Evolutionary conservation across 1,140 invertebrate species (phyloP).

Genomic region (Monomorium pharaonis): DNA sequence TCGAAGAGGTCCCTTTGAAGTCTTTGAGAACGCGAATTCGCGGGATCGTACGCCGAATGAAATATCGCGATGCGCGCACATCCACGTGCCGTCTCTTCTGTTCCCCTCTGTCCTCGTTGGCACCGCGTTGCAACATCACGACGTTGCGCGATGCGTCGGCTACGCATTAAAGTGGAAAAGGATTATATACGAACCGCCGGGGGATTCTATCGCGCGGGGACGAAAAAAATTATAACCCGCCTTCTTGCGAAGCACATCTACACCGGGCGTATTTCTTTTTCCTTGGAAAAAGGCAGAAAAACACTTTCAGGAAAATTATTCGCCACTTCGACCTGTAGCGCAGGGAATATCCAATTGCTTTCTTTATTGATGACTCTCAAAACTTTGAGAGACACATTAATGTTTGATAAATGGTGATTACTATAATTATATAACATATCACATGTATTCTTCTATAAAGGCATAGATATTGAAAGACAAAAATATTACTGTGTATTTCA

Average conservation of each 20-base stretch:
- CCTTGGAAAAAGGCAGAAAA: neutral
- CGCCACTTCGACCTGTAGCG: too few relatives aligned
- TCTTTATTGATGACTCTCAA: neutral
- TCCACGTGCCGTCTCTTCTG: neutral
- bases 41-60: constrained; percentile 80
- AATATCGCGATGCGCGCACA: constrained; percentile 75
- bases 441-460: neutral
- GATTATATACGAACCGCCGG: constrained; percentile 23
- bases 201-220: constrained; percentile 12
- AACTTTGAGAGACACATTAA: neutral
- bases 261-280: neutral
- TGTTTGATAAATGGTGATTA: neutral
- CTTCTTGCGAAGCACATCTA: neutral
- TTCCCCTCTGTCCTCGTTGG: neutral
- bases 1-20: constrained; percentile 75
- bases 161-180: constrained; percentile 43
- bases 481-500: constrained; percentile 14
- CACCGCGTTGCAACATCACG: constrained; percentile 15
- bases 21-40: constrained; percentile 76
- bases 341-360: neutral
- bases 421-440: neutral
- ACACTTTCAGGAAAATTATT: constrained; percentile 1
- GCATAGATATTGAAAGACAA: neutral
- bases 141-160: constrained; percentile 28
- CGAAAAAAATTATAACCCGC: constrained; percentile 34